Base-by-base conservation (phyloP, 2,888 invertebrate genomes). In the Lomographa bimaculata region DNA sequence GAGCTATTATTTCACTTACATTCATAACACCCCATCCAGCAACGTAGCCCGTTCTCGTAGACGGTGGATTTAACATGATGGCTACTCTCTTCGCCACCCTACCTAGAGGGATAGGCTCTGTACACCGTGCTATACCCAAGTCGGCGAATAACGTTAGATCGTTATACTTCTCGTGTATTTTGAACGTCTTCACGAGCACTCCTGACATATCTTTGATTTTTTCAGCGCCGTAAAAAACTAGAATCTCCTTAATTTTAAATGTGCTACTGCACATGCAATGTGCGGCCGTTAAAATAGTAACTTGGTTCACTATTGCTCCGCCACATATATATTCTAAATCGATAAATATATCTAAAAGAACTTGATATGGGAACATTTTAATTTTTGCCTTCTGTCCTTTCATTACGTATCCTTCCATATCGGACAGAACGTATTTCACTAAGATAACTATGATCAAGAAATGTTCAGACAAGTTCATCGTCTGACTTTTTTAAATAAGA, bases 21-120 rank as follows among this genome's bases (percentile, higher is more conserved):
- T 59, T 50, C 1, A 52, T 24, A 5, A 51, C 34, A 4, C 64
- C 64, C 62, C 62, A 64, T 1, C 62, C 64, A 16, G 62, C 47
- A 9, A 59, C 43, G 14, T 43, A 53, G 0, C 38, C 60, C 18
- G 23, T 27, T 2, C 33, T 32, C n/a, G 7, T 12, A 1, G 8
- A 4, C 0, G 52, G 44, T 1, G 50, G 32, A 0, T 9, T 4
- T 7, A 4, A 2, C 33, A 50, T 7, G 7, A 62, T 23, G 1
- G 42, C 50, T 1, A 34, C 34, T 34, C 16, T 40, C 17, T 40
- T 23, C 2, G 8, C 28, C 0, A 19, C 4, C 2, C 5, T 5
- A 5, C 28, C 18, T 11, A 40, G 7, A 5, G 0, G 4, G 6
- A 40, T 9, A 0, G 18, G 7, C n/a, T 4, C 6, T 5, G 24